Evolutionary conservation across 1,140 invertebrate genomes (phyloP).

Genomic region (Trichonephila clavipes): DNA sequence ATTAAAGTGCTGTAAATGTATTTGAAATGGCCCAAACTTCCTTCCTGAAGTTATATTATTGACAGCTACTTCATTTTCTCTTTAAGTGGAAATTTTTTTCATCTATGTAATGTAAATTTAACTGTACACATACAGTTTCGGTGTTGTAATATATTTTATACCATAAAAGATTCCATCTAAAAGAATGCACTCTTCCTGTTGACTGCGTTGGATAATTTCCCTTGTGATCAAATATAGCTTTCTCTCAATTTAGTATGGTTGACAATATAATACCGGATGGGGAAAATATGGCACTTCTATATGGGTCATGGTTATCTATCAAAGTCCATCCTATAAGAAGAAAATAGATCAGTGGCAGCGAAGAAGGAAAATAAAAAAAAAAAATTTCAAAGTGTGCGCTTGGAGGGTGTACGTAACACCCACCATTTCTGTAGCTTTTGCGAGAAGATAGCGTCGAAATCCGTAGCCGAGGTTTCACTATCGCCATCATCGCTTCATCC

Average conservation of each 20-base stretch:
- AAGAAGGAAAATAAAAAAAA: neutral
- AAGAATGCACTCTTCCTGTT: too few species aligned
- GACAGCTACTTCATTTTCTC: too few species aligned
- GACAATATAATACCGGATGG: slow-evolving; percentile 41
- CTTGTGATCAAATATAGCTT: neutral
- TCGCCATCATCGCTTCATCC: slow-evolving; percentile 53
- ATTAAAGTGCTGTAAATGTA: too few species aligned
- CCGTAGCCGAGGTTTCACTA: slow-evolving; percentile 55
- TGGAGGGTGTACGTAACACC: slow-evolving; percentile 28
- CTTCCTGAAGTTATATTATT: too few species aligned
- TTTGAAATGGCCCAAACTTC: too few species aligned
- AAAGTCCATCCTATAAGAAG: slow-evolving; percentile 8
- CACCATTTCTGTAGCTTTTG: slow-evolving; percentile 33
- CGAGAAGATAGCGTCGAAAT: slow-evolving; percentile 27
- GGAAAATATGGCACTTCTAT: slow-evolving; percentile 18
- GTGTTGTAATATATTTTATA: too few species aligned
- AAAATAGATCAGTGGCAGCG: neutral
- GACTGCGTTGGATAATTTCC: neutral
- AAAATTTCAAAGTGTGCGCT: neutral
- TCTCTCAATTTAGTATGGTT: slow-evolving; percentile 39
- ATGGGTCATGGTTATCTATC: slow-evolving; percentile 44
- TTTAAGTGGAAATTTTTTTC: too few species aligned
- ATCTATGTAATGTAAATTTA: too few species aligned
- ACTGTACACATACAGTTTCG: too few species aligned
- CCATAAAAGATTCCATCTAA: too few species aligned